Evolutionary conservation across 1,140 invertebrate genomes (phyloP).

Genomic region (Drosophila watanabei): DNA sequence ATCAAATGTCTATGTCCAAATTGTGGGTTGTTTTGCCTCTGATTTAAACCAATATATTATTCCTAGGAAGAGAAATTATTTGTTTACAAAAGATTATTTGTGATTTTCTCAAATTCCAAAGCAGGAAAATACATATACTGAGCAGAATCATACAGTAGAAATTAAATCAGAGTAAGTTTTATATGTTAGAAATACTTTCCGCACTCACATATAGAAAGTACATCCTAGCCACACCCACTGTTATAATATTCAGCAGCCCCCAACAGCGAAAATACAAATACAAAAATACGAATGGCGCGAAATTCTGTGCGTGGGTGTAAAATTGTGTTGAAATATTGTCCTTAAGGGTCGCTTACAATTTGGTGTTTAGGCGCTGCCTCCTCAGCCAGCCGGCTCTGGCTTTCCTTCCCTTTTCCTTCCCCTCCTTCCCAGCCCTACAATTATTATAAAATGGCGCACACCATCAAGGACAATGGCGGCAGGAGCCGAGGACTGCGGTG

Average conservation of each 20-base stretch:
- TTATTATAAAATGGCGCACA: constrained; percentile 79
- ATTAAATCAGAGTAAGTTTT: background rate
- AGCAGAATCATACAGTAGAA: too few species aligned
- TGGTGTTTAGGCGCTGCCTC: constrained; percentile 57
- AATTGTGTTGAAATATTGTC: constrained; percentile 59
- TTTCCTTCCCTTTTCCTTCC: constrained; percentile 18
- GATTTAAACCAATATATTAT: background rate
- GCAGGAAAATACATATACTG: background rate
- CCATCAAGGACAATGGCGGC: constrained; percentile 45
- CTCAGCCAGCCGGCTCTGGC: background rate
- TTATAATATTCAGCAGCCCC: constrained; percentile 49
- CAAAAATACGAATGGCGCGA: constrained; percentile 23
- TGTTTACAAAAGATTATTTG: background rate
- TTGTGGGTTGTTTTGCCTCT: background rate
- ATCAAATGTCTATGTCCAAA: constrained; percentile 3
- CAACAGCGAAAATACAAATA: constrained; percentile 32
- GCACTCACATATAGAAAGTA: constrained; percentile 36
- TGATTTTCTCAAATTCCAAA: background rate
- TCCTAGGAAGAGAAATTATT: background rate
- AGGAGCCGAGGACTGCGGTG: constrained; percentile 55
- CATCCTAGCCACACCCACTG: constrained; percentile 37
- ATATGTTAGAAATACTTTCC: background rate
- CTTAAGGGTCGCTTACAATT: constrained; percentile 62
- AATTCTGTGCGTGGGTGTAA: constrained; percentile 15
- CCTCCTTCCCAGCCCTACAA: constrained; percentile 49